Evolutionary conservation across 2,888 invertebrate species (phyloP).

Genomic region (Chloroclysta siterata): DNA sequence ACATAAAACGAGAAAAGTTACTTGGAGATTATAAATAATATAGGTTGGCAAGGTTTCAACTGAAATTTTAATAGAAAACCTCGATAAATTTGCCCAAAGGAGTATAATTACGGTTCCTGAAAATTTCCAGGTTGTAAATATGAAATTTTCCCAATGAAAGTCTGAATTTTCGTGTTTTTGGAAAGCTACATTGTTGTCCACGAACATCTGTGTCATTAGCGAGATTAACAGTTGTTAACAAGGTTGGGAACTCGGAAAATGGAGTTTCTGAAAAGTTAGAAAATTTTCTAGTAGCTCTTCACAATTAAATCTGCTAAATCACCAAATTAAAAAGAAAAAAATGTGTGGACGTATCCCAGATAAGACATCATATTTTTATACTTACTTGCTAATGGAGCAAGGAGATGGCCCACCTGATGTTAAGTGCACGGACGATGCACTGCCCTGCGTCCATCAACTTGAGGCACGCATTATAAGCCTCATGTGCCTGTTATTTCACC

Average conservation of each 20-base stretch:
- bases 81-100: conserved; percentile 19
- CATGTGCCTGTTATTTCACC: no score
- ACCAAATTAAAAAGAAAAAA: no score
- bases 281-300: background rate
- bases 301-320: no score
- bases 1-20: no score
- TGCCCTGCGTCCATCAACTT: no score
- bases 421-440: no score
- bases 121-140: conserved; percentile 26
- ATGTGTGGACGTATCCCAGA: no score
- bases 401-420: no score
- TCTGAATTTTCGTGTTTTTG: conserved; percentile 2
- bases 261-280: background rate
- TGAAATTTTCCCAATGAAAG: conserved; percentile 22
- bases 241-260: background rate
- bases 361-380: no score
- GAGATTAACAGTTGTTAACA: conserved; percentile 3
- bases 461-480: no score
- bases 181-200: conserved; percentile 1
- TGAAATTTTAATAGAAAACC: conserved; percentile 24
- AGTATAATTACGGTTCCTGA: conserved; percentile 20
- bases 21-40: no score
- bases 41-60: conserved; percentile 9
- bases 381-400: no score
- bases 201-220: conserved; percentile 1